phyloP scores from a whole-genome alignment of 2,888 invertebrate species.

The Drosophila algonquin region DNA sequence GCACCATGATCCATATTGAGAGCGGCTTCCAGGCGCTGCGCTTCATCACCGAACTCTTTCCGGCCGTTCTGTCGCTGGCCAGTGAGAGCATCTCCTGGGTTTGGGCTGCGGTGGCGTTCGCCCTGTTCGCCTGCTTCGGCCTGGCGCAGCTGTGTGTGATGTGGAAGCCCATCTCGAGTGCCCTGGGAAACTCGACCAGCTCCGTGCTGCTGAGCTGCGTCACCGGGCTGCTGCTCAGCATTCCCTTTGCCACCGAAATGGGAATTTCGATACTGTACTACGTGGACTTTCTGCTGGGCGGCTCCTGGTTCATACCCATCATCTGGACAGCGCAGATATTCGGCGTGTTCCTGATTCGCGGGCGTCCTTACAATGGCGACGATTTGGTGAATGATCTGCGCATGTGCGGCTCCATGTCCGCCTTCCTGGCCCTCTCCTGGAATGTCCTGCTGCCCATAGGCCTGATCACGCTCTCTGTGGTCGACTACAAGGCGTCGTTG shows the following conservation, averaged over 20 bases:
- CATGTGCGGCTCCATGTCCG: conserved; percentile 86
- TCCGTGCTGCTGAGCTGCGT: conserved; percentile 91
- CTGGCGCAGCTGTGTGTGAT: conserved; percentile 94
- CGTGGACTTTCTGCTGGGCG: conserved; percentile 92
- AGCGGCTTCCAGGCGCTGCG: conserved; percentile 94
- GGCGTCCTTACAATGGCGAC: conserved; percentile 92
- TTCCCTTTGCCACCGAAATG: conserved; percentile 93
- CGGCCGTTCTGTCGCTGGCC: conserved; percentile 91
- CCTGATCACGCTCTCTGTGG: conserved; percentile 89
- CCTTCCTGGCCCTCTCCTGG: conserved; percentile 92
- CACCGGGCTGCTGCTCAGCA: conserved; percentile 91
- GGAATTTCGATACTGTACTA: conserved; percentile 93
- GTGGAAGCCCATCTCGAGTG: conserved; percentile 95
- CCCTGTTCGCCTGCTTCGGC: conserved; percentile 93
- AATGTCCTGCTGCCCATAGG: conserved; percentile 93
- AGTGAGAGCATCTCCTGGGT: conserved; percentile 91
- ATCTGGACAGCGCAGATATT: conserved; percentile 90
- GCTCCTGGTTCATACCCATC: conserved; percentile 94
- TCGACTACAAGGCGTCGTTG: conserved; percentile 89
- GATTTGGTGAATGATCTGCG: conserved; percentile 83
- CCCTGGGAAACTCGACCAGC: conserved; percentile 90
- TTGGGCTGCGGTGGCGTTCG: conserved; percentile 94
- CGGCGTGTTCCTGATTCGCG: conserved; percentile 94
- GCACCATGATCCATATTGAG: conserved; percentile 83
- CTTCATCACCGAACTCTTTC: conserved; percentile 94